Evolutionary conservation across 1,140 invertebrate species (phyloP), one percentile per base, ranked within the genome.

Genomic region (Aporrectodea caliginosa): DNA sequence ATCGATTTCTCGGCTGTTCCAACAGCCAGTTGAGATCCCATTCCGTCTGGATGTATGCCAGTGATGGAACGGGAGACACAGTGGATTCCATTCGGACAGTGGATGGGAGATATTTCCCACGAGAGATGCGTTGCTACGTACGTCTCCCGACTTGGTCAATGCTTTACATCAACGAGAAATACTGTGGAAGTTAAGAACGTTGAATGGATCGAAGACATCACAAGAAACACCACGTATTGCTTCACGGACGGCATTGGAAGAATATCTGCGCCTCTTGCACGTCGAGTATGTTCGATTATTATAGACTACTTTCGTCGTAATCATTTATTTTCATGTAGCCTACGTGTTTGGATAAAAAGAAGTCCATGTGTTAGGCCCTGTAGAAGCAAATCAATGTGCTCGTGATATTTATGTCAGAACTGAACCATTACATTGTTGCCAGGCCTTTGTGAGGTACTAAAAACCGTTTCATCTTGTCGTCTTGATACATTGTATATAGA

Each of bases 181-280:
- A 22, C 33, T 16, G 34, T 34, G 34, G 27, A 58, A 27, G 74
- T 75, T 16, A 34, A 14, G 14, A 75, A 35, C 58, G 74, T 72
- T 35, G 43, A 58, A 6, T 12, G 43, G 43, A 79, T 77, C 22
- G 77, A 72, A 43, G n/a, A 80, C 16, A 73, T 74, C 29, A 79
- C 33, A 1, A 71, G 35, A 22, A 76, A 58, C 32, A 82, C 35
- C 32, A 82, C 79, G 16, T 84, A 84, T 78, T 82, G 69, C 35
- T 84, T 85, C 77, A 82, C 84, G 16, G 85, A 85, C 80, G 85
- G 85, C 29, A 75, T 84, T 80, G 85, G 85, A 1, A 82, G 80
- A 78, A 83, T 85, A 35, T 84, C 84, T 1, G 22, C 30, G n/a
- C n/a, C n/a, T n/a, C n/a, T n/a, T n/a, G n/a, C n/a, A n/a, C n/a